phyloP scores from a whole-genome alignment of 2,113 vertebrate species.

The Gymnorhina tibicen region DNA sequence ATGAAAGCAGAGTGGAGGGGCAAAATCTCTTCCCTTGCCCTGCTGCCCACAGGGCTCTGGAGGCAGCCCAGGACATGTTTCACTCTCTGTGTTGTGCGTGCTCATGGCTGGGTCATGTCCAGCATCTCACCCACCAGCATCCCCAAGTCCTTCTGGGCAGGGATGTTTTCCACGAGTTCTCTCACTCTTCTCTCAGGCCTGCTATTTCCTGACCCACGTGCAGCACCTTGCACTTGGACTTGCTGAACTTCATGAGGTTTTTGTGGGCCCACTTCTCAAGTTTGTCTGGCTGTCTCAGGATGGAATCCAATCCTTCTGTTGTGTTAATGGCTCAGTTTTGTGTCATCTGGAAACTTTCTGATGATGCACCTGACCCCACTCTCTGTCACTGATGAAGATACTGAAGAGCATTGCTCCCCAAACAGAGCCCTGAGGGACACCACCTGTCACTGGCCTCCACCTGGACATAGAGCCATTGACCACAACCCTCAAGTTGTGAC shows the following conservation, averaged over 20 bases:
- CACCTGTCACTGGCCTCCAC: fast-evolving
- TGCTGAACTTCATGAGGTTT: neutral
- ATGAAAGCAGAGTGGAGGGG: neutral
- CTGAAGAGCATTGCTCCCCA: fast-evolving
- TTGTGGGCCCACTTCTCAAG: neutral
- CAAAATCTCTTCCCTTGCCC: neutral
- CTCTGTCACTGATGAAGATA: neutral
- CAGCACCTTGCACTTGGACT: neutral
- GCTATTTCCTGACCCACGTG: neutral
- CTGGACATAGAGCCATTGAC: neutral
- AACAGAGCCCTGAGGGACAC: neutral
- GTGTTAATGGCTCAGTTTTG: neutral
- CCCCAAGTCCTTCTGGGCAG: neutral
- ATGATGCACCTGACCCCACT: neutral
- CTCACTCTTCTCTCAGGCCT: neutral
- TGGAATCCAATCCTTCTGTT: neutral
- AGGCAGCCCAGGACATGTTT: neutral
- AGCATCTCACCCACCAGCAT: neutral
- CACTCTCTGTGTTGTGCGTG: neutral
- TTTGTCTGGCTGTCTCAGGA: neutral
- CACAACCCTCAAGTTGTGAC: neutral
- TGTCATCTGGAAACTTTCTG: neutral
- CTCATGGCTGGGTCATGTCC: fast-evolving
- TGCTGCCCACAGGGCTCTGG: neutral
- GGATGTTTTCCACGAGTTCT: neutral